Conservation (phyloP, 2,888 invertebrate species). For the Agrenia bidenticulata region DNA sequence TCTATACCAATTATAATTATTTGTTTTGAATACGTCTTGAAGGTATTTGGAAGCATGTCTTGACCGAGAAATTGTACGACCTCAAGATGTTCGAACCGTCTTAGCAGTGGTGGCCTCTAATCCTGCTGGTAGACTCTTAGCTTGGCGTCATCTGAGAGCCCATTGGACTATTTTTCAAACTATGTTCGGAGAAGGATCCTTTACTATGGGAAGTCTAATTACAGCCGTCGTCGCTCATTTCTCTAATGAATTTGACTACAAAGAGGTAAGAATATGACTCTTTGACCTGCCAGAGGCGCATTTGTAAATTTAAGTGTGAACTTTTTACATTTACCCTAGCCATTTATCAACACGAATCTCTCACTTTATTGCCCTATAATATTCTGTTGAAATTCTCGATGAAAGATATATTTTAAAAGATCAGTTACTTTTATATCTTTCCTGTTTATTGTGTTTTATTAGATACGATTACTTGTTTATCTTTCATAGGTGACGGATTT, state of each 20-base stretch:
- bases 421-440: no score
- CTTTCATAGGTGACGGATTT: constrained; percentile 63
- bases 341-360: no score
- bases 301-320: no score
- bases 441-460: no score
- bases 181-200: constrained; percentile 65
- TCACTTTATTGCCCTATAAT: background rate
- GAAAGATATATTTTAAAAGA: no score
- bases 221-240: constrained; percentile 67
- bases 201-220: constrained; percentile 66
- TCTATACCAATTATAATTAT: constrained; percentile 4
- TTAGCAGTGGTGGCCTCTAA: constrained; percentile 71
- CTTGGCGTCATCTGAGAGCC: constrained; percentile 72
- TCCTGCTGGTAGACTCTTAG: constrained; percentile 68
- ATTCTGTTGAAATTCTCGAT: no score
- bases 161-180: constrained; percentile 68
- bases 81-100: constrained; percentile 71
- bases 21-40: constrained; percentile 1
- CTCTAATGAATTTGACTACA: constrained; percentile 72
- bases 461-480: no score
- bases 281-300: background rate
- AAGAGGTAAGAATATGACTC: constrained; percentile 61
- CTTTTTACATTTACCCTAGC: no score
- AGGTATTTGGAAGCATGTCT: constrained; percentile 74
- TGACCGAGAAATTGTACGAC: constrained; percentile 68